These are phyloP conservation scores for Passer montanus DNA, from an alignment of 2,113 vertebrate genomes.

Conservation along the genomic window DNA sequence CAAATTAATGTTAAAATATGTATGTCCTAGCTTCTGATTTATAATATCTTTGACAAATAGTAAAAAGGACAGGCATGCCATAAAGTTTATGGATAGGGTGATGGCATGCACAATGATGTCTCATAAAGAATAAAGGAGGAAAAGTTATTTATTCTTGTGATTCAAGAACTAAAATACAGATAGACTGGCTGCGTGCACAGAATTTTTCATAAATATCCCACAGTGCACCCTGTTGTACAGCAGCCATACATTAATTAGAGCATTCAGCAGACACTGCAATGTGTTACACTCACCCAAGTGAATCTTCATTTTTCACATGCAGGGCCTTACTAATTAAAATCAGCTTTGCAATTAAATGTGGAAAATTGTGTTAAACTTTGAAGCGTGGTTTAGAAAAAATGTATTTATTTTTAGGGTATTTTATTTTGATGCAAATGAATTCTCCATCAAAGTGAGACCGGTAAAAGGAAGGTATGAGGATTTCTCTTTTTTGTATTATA, in stretches of 20 bases:
- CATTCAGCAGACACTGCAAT: constrained; percentile 74
- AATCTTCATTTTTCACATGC: constrained; percentile 81
- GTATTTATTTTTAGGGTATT: constrained; percentile 89
- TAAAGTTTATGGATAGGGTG: constrained; percentile 64
- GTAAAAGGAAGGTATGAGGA: constrained; percentile 59
- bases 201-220: constrained; percentile 75
- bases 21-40: constrained; percentile 54
- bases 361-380: constrained; percentile 92
- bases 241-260: constrained; percentile 80
- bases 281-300: constrained; percentile 78
- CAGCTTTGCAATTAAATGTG: constrained; percentile 96
- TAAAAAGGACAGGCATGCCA: constrained; percentile 48
- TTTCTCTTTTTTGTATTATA: constrained; percentile 70
- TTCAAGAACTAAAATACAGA: constrained; percentile 63
- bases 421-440: constrained; percentile 88
- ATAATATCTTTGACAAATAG: constrained; percentile 43
- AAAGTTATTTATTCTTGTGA: constrained; percentile 57
- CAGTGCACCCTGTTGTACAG: constrained; percentile 68
- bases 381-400: constrained; percentile 79
- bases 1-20: constrained; percentile 57
- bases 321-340: constrained; percentile 86
- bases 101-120: constrained; percentile 56
- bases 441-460: constrained; percentile 79
- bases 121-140: constrained; percentile 55
- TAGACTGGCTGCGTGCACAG: constrained; percentile 64